Evolutionary conservation across 2,113 vertebrate species (phyloP).

Genomic region (Pituophis catenifer): DNA sequence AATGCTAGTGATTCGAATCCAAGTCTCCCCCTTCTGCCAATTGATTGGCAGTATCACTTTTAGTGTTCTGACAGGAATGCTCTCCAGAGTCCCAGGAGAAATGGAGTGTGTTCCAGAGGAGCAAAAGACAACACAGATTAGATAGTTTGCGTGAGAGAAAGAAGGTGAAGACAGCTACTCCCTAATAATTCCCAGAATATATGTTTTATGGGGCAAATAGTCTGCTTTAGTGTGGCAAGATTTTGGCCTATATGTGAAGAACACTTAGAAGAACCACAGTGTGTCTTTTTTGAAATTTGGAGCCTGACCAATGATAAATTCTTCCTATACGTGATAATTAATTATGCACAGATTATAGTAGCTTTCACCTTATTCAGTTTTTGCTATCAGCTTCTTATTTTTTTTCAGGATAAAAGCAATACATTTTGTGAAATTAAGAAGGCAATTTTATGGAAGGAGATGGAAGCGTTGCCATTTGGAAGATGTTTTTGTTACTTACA

Average conservation of each 20-base stretch:
- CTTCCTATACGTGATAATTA: constrained; percentile 1
- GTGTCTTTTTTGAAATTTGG: too few species aligned
- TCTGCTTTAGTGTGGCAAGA: not conserved
- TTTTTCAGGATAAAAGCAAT: constrained; percentile 7
- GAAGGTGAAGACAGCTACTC: too few species aligned
- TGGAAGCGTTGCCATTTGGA: constrained; percentile 14
- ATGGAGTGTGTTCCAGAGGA: too few species aligned
- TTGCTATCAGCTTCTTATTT: not conserved
- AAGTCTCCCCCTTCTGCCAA: too few species aligned
- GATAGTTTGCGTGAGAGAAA: too few species aligned
- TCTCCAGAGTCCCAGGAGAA: too few species aligned
- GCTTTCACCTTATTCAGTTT: not conserved
- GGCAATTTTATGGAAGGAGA: not conserved
- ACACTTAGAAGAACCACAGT: too few species aligned
- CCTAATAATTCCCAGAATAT: not conserved
- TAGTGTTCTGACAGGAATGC: too few species aligned
- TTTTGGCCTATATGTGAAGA: not conserved
- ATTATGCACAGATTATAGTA: not conserved
- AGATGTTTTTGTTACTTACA: not conserved
- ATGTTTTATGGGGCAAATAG: not conserved
- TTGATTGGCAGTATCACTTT: too few species aligned
- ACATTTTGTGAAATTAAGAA: not conserved
- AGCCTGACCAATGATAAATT: not conserved
- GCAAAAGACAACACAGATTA: too few species aligned
- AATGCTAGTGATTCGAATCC: too few species aligned